Conservation (phyloP, 2,113 vertebrate species). For the Erythrolamprus reginae region DNA sequence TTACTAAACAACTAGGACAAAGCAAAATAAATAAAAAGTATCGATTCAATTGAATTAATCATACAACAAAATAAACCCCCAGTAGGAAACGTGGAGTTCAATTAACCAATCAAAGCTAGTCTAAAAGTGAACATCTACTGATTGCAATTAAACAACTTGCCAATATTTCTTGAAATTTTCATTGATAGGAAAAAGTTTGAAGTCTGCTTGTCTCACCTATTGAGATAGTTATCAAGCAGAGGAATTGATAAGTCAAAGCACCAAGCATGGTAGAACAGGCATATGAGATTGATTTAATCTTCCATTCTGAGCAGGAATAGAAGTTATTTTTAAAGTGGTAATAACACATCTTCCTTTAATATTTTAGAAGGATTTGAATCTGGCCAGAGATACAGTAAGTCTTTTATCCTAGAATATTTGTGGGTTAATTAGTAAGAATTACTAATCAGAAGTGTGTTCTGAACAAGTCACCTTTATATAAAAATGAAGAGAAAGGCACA, state of each 20-base stretch:
- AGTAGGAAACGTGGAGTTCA: not conserved
- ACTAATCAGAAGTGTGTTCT: not conserved
- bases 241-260: not conserved
- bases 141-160: not conserved
- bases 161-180: not conserved
- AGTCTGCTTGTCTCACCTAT: not conserved
- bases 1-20: not conserved
- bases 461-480: not conserved
- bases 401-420: not conserved
- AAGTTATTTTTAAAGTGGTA: not conserved
- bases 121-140: not conserved
- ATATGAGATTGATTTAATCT: not conserved
- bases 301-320: not conserved
- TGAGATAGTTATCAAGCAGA: not conserved
- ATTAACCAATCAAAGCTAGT: not conserved
- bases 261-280: not conserved
- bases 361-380: not conserved
- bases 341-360: not conserved
- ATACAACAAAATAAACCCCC: not conserved
- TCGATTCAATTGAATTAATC: not conserved
- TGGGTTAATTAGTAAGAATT: not conserved
- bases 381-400: not conserved
- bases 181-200: not conserved
- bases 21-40: not conserved
- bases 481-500: not conserved